Evolutionary conservation across 2,113 vertebrate genomes (phyloP), one percentile per base, ranked within the genome.

Genomic region (Megalops atlanticus): DNA sequence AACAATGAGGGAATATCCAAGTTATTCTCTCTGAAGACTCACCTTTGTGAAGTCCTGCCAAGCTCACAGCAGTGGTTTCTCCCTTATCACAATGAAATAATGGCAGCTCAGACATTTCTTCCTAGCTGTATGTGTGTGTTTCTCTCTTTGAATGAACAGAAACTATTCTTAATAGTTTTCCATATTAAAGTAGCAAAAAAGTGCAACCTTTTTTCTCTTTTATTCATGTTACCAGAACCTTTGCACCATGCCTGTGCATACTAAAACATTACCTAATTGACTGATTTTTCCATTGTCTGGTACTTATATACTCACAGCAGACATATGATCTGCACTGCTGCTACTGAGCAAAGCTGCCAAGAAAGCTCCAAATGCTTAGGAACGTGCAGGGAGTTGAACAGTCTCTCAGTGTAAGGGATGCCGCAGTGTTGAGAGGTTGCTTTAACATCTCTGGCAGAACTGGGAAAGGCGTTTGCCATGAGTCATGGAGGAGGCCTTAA

Each of bases 301-400:
- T 52, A 6, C 38, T 64, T 43, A 41, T 21, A 27, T 80, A 24
- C 68, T 80, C 76, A 52, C 35, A 68, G 73, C 41, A 47, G 38
- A 68, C 49, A 54, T 75, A 80, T 80, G 41, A 84, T 47, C 76
- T 83, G 45, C 80, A 45, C 38, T 49, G 79, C 39, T 78, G 36
- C 79, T 45, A 54, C 78, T 72, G 78, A 54, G 21, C 16, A 41
- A 24, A 58, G 69, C n/a, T n/a, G n/a, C 79, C 77, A 76, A 74
- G 52, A 64, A 33, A 36, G 33, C 40, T 33, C 73, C 47, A 69
- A 73, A 73, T 70, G 36, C 39, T 81, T 43, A 31, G 31, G 38
- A 79, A 54, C 45, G 83, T 77, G 74, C 82, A 76, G 82, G 69
- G 54, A 84, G 78, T 68, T 75, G 74, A 86, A 76, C 38, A 7